phyloP scores from a whole-genome alignment of 2,797 vertebrate species.

The Muscicapa comitata region DNA sequence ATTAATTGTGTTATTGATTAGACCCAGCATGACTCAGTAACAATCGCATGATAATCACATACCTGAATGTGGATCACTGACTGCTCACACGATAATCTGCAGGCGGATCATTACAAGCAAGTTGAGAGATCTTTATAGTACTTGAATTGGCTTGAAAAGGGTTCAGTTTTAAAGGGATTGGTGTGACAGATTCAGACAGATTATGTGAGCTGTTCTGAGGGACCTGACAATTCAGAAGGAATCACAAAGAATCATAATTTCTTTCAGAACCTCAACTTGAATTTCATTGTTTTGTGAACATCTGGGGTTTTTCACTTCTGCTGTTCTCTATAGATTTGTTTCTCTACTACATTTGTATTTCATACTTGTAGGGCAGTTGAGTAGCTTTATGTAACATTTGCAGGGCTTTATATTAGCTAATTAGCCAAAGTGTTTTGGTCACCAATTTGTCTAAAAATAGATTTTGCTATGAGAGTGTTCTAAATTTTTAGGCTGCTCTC shows the following conservation, averaged over 20 bases:
- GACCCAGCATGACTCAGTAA: not conserved
- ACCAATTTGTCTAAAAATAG: not conserved
- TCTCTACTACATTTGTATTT: not conserved
- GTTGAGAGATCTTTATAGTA: not conserved
- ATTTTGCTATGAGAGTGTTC: not conserved
- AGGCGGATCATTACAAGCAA: not conserved
- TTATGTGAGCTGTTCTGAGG: not conserved
- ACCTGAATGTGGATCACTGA: not conserved
- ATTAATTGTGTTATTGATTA: not conserved
- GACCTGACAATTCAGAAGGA: not conserved
- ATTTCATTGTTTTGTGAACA: not conserved
- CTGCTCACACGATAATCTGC: not conserved
- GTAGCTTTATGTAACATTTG: not conserved
- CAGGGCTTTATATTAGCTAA: not conserved
- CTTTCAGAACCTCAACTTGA: not conserved
- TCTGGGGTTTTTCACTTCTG: accelerated
- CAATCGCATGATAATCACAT: accelerated
- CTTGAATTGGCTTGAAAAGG: not conserved
- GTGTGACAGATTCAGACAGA: not conserved
- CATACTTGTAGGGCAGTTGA: not conserved
- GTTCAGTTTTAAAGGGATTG: not conserved
- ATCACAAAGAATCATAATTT: not conserved
- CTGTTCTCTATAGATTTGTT: not conserved
- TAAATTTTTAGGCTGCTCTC: not conserved
- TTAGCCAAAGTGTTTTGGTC: not conserved